Conservation (phyloP, 1,140 invertebrate species). For the Globodera rostochiensis region DNA sequence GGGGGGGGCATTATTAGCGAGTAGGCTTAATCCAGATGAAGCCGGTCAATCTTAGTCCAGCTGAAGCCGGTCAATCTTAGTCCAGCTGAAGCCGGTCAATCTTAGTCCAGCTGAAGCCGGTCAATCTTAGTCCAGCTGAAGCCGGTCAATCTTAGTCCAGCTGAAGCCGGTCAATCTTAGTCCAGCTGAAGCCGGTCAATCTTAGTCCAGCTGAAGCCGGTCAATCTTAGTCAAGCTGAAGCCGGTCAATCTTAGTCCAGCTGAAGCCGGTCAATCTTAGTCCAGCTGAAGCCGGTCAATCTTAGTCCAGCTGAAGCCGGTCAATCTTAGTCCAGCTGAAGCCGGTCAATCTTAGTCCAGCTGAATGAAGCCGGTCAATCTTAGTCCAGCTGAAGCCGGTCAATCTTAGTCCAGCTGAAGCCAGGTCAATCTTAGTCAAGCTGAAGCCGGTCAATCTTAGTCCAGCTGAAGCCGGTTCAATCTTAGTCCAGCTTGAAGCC, state of each 20-base stretch:
- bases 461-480: not conserved
- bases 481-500: not conserved
- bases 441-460: constrained; percentile 1
- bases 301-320: not conserved
- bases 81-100: not conserved
- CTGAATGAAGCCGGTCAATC: not conserved
- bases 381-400: constrained; percentile 62
- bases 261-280: not conserved
- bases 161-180: constrained; percentile 46
- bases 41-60: not conserved
- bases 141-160: constrained; percentile 17
- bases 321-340: constrained; percentile 58
- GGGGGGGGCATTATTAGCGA: not conserved
- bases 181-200: constrained; percentile 57
- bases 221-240: not conserved
- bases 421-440: not conserved
- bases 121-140: not conserved
- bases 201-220: not conserved
- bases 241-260: not conserved
- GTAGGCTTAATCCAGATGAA: not conserved
- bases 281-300: not conserved
- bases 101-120: not conserved
- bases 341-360: constrained; percentile 1
- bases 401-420: constrained; percentile 40
- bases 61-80: constrained; percentile 1